phyloP scores from a whole-genome alignment of 2,797 vertebrate genomes.

The Siniperca obscura region DNA sequence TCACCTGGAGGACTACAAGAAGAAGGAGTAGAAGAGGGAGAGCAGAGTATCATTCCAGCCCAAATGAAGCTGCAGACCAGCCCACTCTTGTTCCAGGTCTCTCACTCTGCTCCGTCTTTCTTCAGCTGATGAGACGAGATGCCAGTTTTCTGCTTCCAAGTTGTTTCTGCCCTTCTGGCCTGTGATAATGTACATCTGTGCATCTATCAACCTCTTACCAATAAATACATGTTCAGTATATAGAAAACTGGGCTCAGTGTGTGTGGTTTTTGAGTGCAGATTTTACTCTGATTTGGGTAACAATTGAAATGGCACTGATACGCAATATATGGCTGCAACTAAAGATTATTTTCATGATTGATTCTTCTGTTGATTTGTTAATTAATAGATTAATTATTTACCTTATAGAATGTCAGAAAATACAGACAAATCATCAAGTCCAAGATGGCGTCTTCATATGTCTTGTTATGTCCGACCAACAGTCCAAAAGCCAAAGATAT shows the following conservation, averaged over 20 bases:
- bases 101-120: background rate
- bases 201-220: conserved; percentile 11
- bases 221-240: conserved; percentile 37
- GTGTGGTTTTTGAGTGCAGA: background rate
- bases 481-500: too few relatives aligned
- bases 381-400: background rate
- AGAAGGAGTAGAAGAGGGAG: conserved; percentile 30
- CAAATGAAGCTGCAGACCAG: conserved; percentile 2
- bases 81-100: background rate
- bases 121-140: conserved; percentile 7
- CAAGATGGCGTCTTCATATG: too few relatives aligned
- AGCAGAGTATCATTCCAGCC: background rate
- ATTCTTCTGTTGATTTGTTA: background rate
- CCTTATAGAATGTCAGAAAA: background rate
- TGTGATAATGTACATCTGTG: conserved; percentile 16
- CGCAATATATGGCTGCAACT: background rate
- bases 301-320: background rate
- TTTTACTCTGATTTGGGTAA: background rate
- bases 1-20: conserved; percentile 86
- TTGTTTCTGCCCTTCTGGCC: conserved; percentile 11
- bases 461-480: too few relatives aligned
- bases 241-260: background rate
- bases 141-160: background rate
- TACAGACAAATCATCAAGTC: too few relatives aligned
- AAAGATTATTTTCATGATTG: background rate